Evolutionary conservation across 1,140 invertebrate species (phyloP), one percentile per base, ranked within the genome.

Genomic region (Temnothorax curvispinosus): DNA sequence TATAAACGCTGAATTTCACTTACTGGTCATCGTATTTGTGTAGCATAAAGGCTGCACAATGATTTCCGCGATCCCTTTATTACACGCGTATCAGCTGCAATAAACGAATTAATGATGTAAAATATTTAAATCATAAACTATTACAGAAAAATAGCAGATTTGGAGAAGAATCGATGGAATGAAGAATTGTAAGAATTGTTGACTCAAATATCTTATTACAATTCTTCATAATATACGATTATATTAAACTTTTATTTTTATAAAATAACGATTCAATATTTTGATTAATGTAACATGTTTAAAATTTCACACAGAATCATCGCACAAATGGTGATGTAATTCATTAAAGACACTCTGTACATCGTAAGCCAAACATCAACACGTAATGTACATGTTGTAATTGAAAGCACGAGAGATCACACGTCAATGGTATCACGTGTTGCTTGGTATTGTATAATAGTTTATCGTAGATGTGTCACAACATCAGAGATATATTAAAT

Each of bases 341-440:
- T 81, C n/a, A 27, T 80, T 52, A 21, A n/a, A 54, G 32, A 41
- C 64, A 69, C 47, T 7, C 1, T 21, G 44, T 67, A 52, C 35
- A 78, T 65, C 18, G 13, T 50, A 62, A 65, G 44, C 3, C n/a
- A 8, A 56, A 81, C 15, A 69, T 81, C 27, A 21, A 41, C 8
- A 41, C 21, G 13, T 47, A 54, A 47, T n/a, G 5, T 32, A 9
- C 50, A 82, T 38, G 32, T 50, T 54, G n/a, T 50, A 50, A 80
- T 35, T 67, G 72, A 86, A 56, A 85, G 21, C 35, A 41, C 60
- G 27, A 71, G 58, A 86, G 58, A 86, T 80, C 65, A 21, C 62
- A 76, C 50, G 44, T 54, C 38, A 58, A 67, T 69, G 50, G 8
- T 67, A 27, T 78, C 21, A 85, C 52, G n/a, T 47, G 58, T 21